These are phyloP conservation scores for Xestobium rufovillosum DNA, from an alignment of 2,888 invertebrate genomes.

Conservation along the genomic window DNA sequence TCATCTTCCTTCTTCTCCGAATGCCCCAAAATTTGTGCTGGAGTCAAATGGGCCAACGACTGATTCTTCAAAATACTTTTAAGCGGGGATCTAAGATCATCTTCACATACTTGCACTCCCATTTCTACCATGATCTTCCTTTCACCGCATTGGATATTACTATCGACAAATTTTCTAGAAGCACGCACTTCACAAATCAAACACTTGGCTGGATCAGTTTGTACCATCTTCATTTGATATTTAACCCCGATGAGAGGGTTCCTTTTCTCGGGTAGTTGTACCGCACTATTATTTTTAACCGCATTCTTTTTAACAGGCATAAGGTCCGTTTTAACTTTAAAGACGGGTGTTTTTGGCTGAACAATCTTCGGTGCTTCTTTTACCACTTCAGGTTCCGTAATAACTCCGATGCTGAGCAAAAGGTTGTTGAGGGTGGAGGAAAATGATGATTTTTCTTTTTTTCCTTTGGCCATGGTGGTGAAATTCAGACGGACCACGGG, in stretches of 20 bases:
- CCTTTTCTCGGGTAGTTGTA: constrained; percentile 7
- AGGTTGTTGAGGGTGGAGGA: constrained; percentile 21
- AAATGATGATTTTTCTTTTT: constrained; percentile 18
- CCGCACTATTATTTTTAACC: constrained; percentile 1
- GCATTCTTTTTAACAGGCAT: constrained; percentile 2
- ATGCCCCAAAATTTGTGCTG: constrained; percentile 39
- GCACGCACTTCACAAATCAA: constrained; percentile 34
- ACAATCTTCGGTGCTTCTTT: constrained; percentile 2
- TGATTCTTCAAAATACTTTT: constrained; percentile 30
- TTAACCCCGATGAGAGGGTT: constrained; percentile 5
- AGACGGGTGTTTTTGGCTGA: constrained; percentile 9
- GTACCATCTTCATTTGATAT: constrained; percentile 25
- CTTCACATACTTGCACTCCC: constrained; percentile 37
- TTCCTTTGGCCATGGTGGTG: constrained; percentile 23
- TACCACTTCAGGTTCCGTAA: constrained; percentile 1
- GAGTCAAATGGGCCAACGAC: constrained; percentile 39
- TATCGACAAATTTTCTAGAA: constrained; percentile 23
- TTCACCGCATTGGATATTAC: constrained; percentile 29
- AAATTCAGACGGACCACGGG: constrained; percentile 26
- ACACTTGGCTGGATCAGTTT: constrained; percentile 32
- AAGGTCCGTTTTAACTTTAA: constrained; percentile 10
- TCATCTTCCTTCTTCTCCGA: too few relatives aligned
- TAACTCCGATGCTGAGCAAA: constrained; percentile 16
- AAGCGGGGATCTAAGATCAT: constrained; percentile 32
- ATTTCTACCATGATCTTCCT: constrained; percentile 26